Conservation (phyloP, 1,140 invertebrate genomes). For the Meloidogyne hapla region DNA sequence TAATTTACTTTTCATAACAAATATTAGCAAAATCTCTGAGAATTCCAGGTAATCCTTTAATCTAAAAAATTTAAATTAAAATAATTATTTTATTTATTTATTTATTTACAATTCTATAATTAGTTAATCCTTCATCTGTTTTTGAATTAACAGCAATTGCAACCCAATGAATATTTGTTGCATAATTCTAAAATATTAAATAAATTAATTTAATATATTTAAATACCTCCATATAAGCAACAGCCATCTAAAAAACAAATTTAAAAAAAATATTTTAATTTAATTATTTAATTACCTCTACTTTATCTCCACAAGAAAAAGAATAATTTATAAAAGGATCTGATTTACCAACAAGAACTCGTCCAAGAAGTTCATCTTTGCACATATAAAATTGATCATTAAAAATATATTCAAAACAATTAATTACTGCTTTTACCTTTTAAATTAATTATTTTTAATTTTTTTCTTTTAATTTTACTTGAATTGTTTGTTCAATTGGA, state of each 20-base stretch:
- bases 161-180: not conserved
- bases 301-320: not conserved
- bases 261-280: not conserved
- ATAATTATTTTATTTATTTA: not conserved
- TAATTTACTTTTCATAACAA: not conserved
- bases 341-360: not conserved
- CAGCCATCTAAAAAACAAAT: not conserved
- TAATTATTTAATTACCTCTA: not conserved
- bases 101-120: not conserved
- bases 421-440: not conserved
- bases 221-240: not conserved
- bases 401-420: not conserved
- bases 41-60: not conserved
- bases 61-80: not conserved
- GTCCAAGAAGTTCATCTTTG: not conserved
- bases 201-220: not conserved
- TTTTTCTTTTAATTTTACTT: not conserved
- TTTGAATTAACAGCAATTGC: conserved; percentile 5
- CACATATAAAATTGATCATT: not conserved
- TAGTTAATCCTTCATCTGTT: not conserved
- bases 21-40: not conserved
- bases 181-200: not conserved
- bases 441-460: not conserved
- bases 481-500: not conserved
- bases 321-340: not conserved